Evolutionary conservation across 2,797 vertebrate genomes (phyloP).

Genomic region (Brachyalestes nurse): DNA sequence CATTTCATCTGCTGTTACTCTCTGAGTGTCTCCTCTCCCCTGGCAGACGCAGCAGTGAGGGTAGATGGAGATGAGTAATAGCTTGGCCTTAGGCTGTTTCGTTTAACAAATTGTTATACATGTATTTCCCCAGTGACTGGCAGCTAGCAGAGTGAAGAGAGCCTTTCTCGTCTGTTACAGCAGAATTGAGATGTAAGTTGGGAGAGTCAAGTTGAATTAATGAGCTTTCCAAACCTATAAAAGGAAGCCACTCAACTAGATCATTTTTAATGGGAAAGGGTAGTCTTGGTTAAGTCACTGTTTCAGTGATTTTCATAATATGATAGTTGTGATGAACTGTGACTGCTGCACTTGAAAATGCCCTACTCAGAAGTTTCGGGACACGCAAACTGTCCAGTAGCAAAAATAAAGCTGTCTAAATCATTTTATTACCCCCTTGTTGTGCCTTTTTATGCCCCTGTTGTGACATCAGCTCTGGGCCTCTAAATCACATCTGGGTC

Average conservation of each 20-base stretch:
- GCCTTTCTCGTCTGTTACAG: slow-evolving; percentile 31
- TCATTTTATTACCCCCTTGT: background rate
- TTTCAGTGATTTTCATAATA: slow-evolving; percentile 38
- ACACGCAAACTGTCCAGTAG: background rate
- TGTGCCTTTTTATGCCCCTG: background rate
- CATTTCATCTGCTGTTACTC: background rate
- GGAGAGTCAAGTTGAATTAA: slow-evolving; percentile 6
- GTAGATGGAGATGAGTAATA: slow-evolving; percentile 13
- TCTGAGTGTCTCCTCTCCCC: slow-evolving; percentile 3
- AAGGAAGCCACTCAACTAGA: slow-evolving; percentile 15
- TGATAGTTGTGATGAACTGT: slow-evolving; percentile 15
- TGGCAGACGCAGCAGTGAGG: slow-evolving; percentile 3
- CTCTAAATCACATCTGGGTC: background rate
- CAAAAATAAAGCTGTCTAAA: background rate
- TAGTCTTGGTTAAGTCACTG: slow-evolving; percentile 30
- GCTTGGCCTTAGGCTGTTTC: slow-evolving; percentile 15
- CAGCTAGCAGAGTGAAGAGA: slow-evolving; percentile 8
- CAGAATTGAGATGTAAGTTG: background rate
- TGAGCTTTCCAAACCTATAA: slow-evolving; percentile 26
- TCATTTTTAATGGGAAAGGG: slow-evolving; percentile 30
- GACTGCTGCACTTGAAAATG: slow-evolving; percentile 21
- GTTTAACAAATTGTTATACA: slow-evolving; percentile 16
- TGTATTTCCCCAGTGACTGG: slow-evolving; percentile 22
- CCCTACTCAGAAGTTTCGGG: background rate
- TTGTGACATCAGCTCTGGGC: background rate